A percentile compares a stretch with the other conserved stretches of the same genome.
Conservation (phyloP, 2,797 vertebrate species). For the Pelobates cultripes region DNA sequence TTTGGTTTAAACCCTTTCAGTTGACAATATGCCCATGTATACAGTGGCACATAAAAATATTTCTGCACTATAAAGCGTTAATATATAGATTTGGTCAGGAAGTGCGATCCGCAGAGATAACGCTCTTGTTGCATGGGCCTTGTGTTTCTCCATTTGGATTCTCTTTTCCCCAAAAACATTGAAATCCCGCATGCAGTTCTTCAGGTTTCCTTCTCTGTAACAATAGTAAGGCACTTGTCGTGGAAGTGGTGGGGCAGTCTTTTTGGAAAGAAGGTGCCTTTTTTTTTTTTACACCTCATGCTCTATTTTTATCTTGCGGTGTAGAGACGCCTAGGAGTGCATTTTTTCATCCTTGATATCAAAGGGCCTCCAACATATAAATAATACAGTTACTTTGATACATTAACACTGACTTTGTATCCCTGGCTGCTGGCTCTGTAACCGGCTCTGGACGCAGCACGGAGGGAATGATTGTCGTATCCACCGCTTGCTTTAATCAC, state of each 20-base stretch:
- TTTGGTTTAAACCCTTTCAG: background rate
- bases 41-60: background rate
- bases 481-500: background rate
- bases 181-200: background rate
- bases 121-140: background rate
- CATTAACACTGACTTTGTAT: slow-evolving; percentile 40
- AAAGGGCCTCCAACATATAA: slow-evolving; percentile 11
- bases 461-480: slow-evolving; percentile 43
- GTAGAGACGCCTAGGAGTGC: background rate
- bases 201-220: slow-evolving; percentile 18
- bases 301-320: background rate
- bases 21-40: background rate
- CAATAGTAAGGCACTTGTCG: slow-evolving; percentile 45
- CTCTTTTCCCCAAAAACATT: background rate
- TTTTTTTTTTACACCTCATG: background rate
- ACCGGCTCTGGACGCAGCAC: slow-evolving; percentile 40
- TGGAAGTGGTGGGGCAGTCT: background rate
- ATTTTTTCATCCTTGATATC: background rate
- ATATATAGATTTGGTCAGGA: slow-evolving; percentile 16
- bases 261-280: slow-evolving; percentile 2
- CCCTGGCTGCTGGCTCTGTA: slow-evolving; percentile 31
- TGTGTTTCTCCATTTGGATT: background rate
- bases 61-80: background rate
- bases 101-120: background rate
- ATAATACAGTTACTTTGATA: slow-evolving; percentile 28